Evolutionary conservation across 2,888 invertebrate species (phyloP).

Genomic region (Lasioglossum morio): DNA sequence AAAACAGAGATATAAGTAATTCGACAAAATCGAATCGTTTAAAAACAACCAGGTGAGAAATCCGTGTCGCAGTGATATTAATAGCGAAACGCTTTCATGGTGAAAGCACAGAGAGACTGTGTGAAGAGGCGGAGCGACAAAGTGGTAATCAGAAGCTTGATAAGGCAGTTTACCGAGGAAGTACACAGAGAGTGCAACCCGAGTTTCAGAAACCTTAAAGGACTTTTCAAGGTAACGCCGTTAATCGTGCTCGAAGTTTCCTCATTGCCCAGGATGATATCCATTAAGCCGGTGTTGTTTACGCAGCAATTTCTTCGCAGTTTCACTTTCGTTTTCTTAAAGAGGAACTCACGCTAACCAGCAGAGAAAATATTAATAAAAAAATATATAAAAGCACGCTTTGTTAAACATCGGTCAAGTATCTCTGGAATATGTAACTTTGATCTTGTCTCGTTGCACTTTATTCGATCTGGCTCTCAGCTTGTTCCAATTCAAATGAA

Average conservation of each 20-base stretch:
- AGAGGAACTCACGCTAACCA: slow-evolving; percentile 22
- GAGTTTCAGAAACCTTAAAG: slow-evolving; percentile 25
- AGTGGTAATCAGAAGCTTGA: neutral
- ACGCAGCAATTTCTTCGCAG: slow-evolving; percentile 40
- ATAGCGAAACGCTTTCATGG: neutral
- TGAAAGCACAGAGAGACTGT: neutral
- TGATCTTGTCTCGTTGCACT: neutral
- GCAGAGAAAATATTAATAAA: slow-evolving; percentile 11
- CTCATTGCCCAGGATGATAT: slow-evolving; percentile 43
- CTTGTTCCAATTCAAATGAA: neutral
- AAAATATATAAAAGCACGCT: neutral
- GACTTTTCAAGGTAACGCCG: slow-evolving; percentile 34
- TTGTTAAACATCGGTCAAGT: neutral
- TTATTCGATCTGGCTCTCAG: neutral
- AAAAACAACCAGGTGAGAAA: neutral
- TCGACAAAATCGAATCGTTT: neutral
- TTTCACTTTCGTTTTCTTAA: slow-evolving; percentile 26
- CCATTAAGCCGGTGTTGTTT: slow-evolving; percentile 63
- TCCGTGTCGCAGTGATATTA: neutral
- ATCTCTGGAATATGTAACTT: neutral
- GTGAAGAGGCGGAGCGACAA: neutral
- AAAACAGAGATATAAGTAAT: too few species aligned
- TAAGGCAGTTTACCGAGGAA: slow-evolving; percentile 13
- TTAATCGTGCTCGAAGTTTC: slow-evolving; percentile 56
- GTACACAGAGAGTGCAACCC: neutral